Evolutionary conservation across 2,888 invertebrate genomes (phyloP).

Genomic region (Heliconius aoede): DNA sequence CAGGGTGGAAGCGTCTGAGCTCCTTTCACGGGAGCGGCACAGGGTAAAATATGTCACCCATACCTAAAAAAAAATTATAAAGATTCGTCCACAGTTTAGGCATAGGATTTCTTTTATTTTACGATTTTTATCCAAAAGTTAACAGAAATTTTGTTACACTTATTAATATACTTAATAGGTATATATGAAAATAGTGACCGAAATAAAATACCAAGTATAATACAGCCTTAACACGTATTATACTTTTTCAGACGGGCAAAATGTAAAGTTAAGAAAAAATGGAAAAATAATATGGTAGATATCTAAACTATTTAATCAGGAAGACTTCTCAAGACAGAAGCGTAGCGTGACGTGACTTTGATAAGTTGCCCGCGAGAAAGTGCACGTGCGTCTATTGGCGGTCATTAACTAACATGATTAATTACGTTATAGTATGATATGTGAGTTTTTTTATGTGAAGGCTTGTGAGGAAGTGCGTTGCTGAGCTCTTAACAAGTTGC

Average conservation of each 20-base stretch:
- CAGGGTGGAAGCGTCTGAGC: no score
- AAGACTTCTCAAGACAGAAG: constrained; percentile 45
- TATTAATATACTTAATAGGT: no score
- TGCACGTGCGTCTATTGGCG: constrained; percentile 29
- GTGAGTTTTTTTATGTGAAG: constrained; percentile 15
- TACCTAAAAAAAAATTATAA: no score
- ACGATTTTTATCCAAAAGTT: no score
- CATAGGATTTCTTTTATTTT: no score
- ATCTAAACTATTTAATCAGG: constrained; percentile 38
- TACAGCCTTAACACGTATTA: no score
- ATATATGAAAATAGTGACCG: not conserved
- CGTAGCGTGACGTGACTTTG: constrained; percentile 54
- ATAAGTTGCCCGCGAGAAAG: constrained; percentile 47
- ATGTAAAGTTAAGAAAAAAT: not conserved
- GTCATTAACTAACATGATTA: constrained; percentile 32
- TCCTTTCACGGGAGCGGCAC: no score
- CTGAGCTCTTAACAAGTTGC: constrained; percentile 1
- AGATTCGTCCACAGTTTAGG: no score
- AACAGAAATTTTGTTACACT: no score
- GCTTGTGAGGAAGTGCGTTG: constrained; percentile 14
- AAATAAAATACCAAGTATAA: not conserved
- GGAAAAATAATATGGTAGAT: not conserved
- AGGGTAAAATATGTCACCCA: no score
- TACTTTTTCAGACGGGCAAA: no score
- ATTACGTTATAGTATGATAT: constrained; percentile 17